Evolutionary conservation across 2,888 invertebrate genomes (phyloP).

Genomic region (Alloscopus bannaensis): DNA sequence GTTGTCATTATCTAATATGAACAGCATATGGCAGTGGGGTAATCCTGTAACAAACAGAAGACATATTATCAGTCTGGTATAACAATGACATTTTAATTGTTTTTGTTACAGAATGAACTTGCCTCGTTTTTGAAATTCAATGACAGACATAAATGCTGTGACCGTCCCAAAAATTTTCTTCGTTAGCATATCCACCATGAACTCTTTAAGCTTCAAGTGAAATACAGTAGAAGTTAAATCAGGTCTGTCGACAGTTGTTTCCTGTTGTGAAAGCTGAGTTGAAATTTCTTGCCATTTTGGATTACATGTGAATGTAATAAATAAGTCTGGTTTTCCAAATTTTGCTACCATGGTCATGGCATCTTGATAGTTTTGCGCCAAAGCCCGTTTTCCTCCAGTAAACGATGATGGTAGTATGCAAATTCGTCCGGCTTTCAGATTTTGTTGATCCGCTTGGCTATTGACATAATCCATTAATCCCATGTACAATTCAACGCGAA

Average conservation of each 20-base stretch:
- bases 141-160: neutral
- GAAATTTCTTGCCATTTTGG: slow-evolving; percentile 75
- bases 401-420: slow-evolving; percentile 74
- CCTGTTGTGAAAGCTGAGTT: slow-evolving; percentile 58
- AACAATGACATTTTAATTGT: no score
- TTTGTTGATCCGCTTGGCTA: slow-evolving; percentile 15
- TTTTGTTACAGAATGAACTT: neutral
- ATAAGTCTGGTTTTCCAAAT: slow-evolving; percentile 76
- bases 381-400: slow-evolving; percentile 74
- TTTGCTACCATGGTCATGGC: slow-evolving; percentile 76
- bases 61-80: no score
- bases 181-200: slow-evolving; percentile 70
- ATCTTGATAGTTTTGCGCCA: slow-evolving; percentile 75
- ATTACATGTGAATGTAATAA: slow-evolving; percentile 76
- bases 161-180: slow-evolving; percentile 71
- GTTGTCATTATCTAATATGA: slow-evolving; percentile 58
- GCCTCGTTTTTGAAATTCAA: neutral
- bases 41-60: no score
- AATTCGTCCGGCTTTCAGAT: slow-evolving; percentile 13
- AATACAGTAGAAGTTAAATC: slow-evolving; percentile 73
- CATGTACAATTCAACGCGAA: slow-evolving; percentile 72
- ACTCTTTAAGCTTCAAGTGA: slow-evolving; percentile 69
- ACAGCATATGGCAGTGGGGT: slow-evolving; percentile 68
- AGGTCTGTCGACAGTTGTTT: slow-evolving; percentile 68
- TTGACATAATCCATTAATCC: neutral